These are phyloP conservation scores for Himalopsyche tibetana DNA, from an alignment of 2,888 invertebrate genomes.

Conservation along the genomic window DNA sequence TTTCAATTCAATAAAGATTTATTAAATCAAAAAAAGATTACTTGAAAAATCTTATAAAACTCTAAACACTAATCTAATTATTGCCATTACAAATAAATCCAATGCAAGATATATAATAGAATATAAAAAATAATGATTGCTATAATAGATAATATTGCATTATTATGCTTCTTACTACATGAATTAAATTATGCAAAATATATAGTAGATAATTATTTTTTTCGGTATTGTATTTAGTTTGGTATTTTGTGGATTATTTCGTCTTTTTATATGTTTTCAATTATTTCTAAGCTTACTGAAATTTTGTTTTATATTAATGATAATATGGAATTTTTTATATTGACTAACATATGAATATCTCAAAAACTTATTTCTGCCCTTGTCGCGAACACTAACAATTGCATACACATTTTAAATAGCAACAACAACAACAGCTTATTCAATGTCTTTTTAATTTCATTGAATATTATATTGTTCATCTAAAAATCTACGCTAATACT, in stretches of 20 bases:
- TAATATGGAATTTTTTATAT: constrained; percentile 6
- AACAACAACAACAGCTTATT: constrained; percentile 65
- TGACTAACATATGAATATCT: constrained; percentile 44
- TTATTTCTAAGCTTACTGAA: too few species aligned
- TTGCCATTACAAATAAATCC: constrained; percentile 56
- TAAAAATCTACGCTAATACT: constrained; percentile 39
- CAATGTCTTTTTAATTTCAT: constrained; percentile 51
- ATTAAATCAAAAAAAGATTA: constrained; percentile 36
- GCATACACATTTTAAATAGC: constrained; percentile 65
- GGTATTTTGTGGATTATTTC: too few species aligned
- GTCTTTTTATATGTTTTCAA: too few species aligned
- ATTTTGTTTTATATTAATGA: too few species aligned
- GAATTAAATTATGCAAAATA: neutral
- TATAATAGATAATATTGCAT: constrained; percentile 1
- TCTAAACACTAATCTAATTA: constrained; percentile 58
- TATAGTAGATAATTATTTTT: too few species aligned
- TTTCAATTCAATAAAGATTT: constrained; percentile 10
- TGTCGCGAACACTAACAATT: constrained; percentile 64
- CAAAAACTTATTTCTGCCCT: constrained; percentile 63
- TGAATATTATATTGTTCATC: constrained; percentile 44
- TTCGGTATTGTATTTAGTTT: too few species aligned
- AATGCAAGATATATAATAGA: constrained; percentile 37
- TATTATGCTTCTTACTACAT: constrained; percentile 41
- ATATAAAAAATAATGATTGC: constrained; percentile 46
- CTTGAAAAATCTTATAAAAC: constrained; percentile 58